Conservation (phyloP, 2,113 vertebrate genomes). For the Carassius auratus region DNA sequence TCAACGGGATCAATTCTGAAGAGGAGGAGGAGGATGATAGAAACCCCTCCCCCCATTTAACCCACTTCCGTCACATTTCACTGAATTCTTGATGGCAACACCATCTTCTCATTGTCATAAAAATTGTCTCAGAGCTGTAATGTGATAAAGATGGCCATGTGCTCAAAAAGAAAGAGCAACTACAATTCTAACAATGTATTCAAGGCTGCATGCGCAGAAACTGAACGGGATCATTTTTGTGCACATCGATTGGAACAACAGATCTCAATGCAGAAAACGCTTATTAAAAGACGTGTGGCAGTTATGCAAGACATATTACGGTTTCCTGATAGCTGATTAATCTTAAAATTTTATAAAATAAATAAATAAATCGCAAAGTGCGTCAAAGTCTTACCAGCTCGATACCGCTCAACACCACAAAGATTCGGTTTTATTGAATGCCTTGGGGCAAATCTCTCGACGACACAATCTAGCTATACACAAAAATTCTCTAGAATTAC, state of each 20-base stretch:
- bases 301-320: not conserved
- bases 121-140: not conserved
- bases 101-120: not conserved
- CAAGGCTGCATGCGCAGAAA: not conserved
- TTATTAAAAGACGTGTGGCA: not conserved
- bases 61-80: not conserved
- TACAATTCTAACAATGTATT: not conserved
- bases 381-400: slow-evolving; percentile 8
- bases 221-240: not conserved
- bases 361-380: not conserved
- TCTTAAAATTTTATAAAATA: not conserved
- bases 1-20: not conserved
- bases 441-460: not conserved
- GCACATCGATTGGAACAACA: not conserved
- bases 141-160: slow-evolving; percentile 29
- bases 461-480: not conserved
- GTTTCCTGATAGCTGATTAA: not conserved
- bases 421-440: not conserved
- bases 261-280: not conserved
- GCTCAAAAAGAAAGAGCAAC: not conserved
- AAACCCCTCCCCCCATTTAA: slow-evolving; percentile 1
- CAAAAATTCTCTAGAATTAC: not conserved
- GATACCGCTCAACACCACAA: not conserved
- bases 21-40: not conserved
- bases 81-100: not conserved